Evolutionary conservation across 2,888 invertebrate species (phyloP).

Genomic region (Tridacna gigas): DNA sequence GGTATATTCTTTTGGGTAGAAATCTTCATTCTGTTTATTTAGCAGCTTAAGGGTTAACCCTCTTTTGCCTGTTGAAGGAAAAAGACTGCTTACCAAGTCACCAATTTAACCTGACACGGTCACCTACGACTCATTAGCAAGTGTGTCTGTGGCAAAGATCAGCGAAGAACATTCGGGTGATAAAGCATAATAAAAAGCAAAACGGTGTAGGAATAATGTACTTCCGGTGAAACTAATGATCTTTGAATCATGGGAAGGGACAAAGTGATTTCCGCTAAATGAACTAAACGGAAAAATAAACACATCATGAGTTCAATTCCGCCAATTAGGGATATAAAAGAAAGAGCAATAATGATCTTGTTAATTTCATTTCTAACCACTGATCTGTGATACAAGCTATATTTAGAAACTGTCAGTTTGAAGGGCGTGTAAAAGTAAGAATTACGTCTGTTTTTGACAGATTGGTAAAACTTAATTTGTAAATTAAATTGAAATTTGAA

Average conservation of each 20-base stretch:
- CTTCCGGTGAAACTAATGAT: slow-evolving; percentile 35
- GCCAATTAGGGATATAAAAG: slow-evolving; percentile 52
- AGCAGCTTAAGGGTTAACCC: no score
- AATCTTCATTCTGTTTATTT: no score
- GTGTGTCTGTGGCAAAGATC: background rate
- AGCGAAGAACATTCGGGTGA: slow-evolving; percentile 1
- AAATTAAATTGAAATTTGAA: no score
- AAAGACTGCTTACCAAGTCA: no score
- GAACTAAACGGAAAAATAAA: slow-evolving; percentile 61
- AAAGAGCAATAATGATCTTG: slow-evolving; percentile 10
- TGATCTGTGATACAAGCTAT: no score
- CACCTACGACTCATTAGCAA: slow-evolving; percentile 11
- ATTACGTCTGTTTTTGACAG: no score
- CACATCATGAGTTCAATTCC: slow-evolving; percentile 55
- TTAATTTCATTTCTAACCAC: slow-evolving; percentile 3
- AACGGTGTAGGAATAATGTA: slow-evolving; percentile 37
- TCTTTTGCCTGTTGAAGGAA: no score
- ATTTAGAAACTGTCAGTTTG: no score
- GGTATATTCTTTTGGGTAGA: no score
- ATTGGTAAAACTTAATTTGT: no score
- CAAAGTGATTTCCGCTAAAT: slow-evolving; percentile 53
- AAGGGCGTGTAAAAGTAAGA: no score
- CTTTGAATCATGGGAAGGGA: slow-evolving; percentile 22
- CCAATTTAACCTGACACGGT: background rate
- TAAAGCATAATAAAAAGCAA: slow-evolving; percentile 38